Evolutionary conservation across 2,888 invertebrate genomes (phyloP).

Genomic region (Sepioteuthis lessoniana): DNA sequence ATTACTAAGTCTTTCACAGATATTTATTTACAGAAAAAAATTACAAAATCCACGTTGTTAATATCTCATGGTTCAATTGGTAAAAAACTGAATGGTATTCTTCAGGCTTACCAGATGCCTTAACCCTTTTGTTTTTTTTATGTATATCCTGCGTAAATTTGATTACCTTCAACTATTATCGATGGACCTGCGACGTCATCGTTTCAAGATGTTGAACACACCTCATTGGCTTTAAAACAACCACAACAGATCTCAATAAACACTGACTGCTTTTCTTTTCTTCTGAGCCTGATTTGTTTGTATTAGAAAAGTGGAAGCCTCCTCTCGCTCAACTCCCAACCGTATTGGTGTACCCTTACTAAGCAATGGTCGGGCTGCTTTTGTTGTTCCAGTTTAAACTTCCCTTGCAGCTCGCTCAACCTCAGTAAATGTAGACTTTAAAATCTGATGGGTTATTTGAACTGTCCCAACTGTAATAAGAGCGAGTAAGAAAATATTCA

Average conservation of each 20-base stretch:
- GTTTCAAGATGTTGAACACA: neutral
- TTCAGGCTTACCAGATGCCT: no score
- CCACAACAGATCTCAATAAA: neutral
- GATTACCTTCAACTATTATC: no score
- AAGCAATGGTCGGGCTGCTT: neutral
- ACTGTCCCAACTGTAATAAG: neutral
- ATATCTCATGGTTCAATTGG: no score
- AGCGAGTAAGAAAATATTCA: neutral
- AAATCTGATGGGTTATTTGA: neutral
- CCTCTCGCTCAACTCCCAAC: neutral
- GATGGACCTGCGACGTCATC: neutral
- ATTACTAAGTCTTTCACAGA: no score
- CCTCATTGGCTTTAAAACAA: neutral
- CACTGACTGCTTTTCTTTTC: neutral
- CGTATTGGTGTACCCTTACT: neutral
- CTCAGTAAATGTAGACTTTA: neutral
- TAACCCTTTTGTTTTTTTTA: no score
- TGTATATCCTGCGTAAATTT: no score
- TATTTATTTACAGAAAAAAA: no score
- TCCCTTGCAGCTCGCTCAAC: neutral
- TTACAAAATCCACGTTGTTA: no score
- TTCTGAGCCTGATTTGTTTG: neutral
- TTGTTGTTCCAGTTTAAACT: neutral
- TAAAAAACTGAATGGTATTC: no score
- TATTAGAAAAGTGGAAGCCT: neutral